A percentile compares a stretch with the other conserved stretches of the same genome.
These are phyloP conservation scores for Lycia hirtaria DNA, from an alignment of 2,888 invertebrate genomes.

Conservation along the genomic window DNA sequence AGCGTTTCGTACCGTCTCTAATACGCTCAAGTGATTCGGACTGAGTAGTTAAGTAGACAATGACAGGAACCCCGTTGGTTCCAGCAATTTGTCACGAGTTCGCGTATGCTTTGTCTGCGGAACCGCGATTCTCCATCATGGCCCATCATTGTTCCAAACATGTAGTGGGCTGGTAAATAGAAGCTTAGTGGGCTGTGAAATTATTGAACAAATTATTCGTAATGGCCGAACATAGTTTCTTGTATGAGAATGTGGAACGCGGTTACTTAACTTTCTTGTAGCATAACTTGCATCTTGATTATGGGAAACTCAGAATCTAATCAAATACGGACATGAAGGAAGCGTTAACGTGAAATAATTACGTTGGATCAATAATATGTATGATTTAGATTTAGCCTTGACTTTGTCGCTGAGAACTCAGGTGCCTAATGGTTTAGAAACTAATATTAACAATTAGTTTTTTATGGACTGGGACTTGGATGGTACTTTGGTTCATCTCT, in stretches of 20 bases:
- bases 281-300: constrained; percentile 12
- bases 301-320: constrained; percentile 9
- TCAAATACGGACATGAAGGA: neutral
- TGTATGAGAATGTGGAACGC: constrained; percentile 33
- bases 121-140: constrained; percentile 39
- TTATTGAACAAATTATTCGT: constrained; percentile 47
- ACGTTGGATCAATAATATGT: too few species aligned
- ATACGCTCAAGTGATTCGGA: constrained; percentile 60
- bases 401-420: too few species aligned
- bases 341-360: neutral
- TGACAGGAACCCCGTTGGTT: constrained; percentile 74
- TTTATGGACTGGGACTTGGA: too few species aligned
- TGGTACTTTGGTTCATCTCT: too few species aligned
- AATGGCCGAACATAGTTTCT: constrained; percentile 37
- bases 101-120: constrained; percentile 53
- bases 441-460: too few species aligned
- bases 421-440: too few species aligned
- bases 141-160: constrained; percentile 57
- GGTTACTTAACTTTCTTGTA: constrained; percentile 19
- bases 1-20: constrained; percentile 50
- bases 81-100: constrained; percentile 60
- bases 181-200: constrained; percentile 54
- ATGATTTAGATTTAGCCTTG: too few species aligned
- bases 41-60: constrained; percentile 63
- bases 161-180: constrained; percentile 57